Evolutionary conservation across 1,140 invertebrate species (phyloP), one percentile per base, ranked within the genome.

Genomic region (Fragariocoptes setiger): DNA sequence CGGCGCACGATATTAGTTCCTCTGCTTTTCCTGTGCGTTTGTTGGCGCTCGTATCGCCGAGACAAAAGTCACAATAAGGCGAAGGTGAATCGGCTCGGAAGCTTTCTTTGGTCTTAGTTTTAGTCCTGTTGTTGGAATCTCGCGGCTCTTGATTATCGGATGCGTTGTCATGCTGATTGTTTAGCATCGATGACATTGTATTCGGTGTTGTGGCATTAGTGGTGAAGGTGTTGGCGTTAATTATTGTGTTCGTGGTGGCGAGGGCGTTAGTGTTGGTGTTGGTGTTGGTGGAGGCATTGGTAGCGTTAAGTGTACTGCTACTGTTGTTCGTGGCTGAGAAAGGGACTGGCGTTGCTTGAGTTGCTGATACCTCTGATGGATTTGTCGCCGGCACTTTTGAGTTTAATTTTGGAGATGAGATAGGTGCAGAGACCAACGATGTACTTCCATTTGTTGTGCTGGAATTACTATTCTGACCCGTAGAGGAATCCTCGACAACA

Each of bases 51-150:
- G 77, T 72, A 64, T 88, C 82, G 21, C 88, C 88, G 37, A 94
- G 66, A 62, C 90, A 99, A 61, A 97, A 95, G 63, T 97, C 90
- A 61, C 90, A 99, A 56, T 92, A 88, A 0, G 76, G 71, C 47
- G 75, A 79, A 25, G 76, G 74, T n/a, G n/a, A n/a, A n/a, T n/a
- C n/a, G n/a, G n/a, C n/a, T n/a, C n/a, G n/a, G n/a, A n/a, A n/a
- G n/a, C n/a, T n/a, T n/a, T n/a, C n/a, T n/a, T n/a, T n/a, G n/a
- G n/a, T n/a, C n/a, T n/a, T n/a, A n/a, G n/a, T n/a, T n/a, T n/a
- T n/a, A 31, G 25, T 31, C 8, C n/a, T n/a, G n/a, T 31, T 31
- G 25, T 31, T 31, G 25, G 8, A 8, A 31, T 31, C 25, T 8
- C 8, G 8, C 8, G 8, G 8, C 25, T 8, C 25, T 8, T 8